Evolutionary conservation across 2,888 invertebrate genomes (phyloP).

Genomic region (Tinea semifulvella): DNA sequence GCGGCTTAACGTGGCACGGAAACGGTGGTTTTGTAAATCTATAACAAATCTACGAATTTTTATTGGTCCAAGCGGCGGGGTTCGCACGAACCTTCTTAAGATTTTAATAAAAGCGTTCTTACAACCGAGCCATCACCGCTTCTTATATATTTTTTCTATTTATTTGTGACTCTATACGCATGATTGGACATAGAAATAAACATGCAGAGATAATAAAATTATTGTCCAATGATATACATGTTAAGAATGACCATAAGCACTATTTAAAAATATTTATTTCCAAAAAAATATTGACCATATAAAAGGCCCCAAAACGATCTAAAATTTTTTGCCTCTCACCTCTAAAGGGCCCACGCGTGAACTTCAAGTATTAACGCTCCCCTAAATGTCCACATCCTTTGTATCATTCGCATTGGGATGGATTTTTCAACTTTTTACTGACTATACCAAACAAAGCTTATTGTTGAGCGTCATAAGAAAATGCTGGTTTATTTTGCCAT

Average conservation of each 20-base stretch:
- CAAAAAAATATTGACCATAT: constrained; percentile 9
- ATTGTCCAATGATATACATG: too few relatives aligned
- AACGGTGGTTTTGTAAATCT: too few relatives aligned
- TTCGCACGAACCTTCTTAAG: too few relatives aligned
- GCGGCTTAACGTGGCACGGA: too few relatives aligned
- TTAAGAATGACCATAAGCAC: constrained; percentile 3
- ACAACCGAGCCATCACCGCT: too few relatives aligned
- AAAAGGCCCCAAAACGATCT: constrained; percentile 9
- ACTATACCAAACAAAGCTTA: constrained; percentile 44
- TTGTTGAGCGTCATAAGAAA: constrained; percentile 54
- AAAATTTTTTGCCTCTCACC: constrained; percentile 38
- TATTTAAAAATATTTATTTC: constrained; percentile 3
- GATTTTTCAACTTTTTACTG: constrained; percentile 54
- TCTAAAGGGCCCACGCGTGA: constrained; percentile 29
- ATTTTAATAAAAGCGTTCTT: too few relatives aligned
- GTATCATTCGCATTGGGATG: constrained; percentile 34
- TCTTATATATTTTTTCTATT: too few relatives aligned
- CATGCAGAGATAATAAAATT: too few relatives aligned
- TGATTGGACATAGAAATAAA: too few relatives aligned
- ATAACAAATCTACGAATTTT: too few relatives aligned
- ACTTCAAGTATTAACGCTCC: constrained; percentile 33
- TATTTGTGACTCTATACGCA: too few relatives aligned
- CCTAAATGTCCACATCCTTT: constrained; percentile 45
- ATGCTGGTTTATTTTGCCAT: constrained; percentile 57
- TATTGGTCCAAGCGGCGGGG: too few relatives aligned